Base-by-base conservation (phyloP, 2,797 vertebrate genomes). In the Tiaroga cobitis region DNA sequence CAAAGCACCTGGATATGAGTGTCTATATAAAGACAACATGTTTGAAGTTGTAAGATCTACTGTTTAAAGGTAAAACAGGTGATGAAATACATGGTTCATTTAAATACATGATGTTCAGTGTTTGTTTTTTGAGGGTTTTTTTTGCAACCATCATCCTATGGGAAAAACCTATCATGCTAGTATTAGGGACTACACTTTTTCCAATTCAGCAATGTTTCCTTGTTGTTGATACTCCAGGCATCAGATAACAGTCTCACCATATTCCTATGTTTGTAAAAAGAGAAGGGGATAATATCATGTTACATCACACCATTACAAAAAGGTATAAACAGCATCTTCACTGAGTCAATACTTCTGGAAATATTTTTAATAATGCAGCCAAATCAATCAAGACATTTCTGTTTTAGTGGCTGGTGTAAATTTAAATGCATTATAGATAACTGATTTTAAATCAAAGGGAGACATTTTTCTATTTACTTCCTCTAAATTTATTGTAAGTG, bases 171-270 rank as follows among this genome's bases (percentile, higher is more conserved):
- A 18, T 56, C 34, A 21, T 29, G 34, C 37, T 37, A 16, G 78
- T 43, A 67, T 93, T 89, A 94, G 75, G 86, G 88, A 87, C 90
- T 86, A 59, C 87, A 89, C 87, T 90, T 90, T 84, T 89, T 91
- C 94, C 95, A 96, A 74, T 93, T 85, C 51, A 86, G 41, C 32
- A 95, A 91, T 49, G 92, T 90, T 7, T 93, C 88, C 89, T 82
- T 92, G 90, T 95, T 93, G 0, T 86, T 89, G 86, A 95, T 85
- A 73, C 88, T 89, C 95, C 93, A 94, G 24, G 95, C 87, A 80
- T 92, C 94, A 8, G 86, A 91, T 26, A 95, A 92, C 43, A 91
- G 80, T 87, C 92, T 94, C 89, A 94, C 93, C 7, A 82, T 91
- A 80, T 89, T 95, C 92, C 95, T 96, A 82, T 87, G 41, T 88